Percentiles rank a stretch among this genome's conserved stretches.
Conservation (phyloP, 2,113 vertebrate species). For the Nipponia nippon region DNA sequence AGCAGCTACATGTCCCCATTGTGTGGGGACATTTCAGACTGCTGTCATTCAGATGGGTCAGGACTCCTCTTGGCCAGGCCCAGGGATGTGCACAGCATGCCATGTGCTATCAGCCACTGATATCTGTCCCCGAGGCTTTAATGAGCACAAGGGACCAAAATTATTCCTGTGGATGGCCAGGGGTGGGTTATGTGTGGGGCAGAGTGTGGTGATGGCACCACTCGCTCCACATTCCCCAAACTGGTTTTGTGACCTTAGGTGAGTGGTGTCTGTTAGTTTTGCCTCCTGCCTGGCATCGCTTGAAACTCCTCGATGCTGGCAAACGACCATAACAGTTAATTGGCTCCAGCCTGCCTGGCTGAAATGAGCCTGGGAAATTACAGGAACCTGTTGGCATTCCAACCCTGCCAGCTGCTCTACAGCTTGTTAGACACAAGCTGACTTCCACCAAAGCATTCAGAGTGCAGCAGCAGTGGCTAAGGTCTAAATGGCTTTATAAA, state of each 20-base stretch:
- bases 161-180: not conserved
- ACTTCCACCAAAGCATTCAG: not conserved
- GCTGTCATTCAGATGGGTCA: not conserved
- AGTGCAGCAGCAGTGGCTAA: not conserved
- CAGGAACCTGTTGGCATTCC: not conserved
- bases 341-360: not conserved
- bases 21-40: accelerated
- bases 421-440: not conserved
- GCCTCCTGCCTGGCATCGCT: not conserved
- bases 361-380: not conserved
- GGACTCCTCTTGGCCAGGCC: not conserved
- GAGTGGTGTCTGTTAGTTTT: not conserved
- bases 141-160: not conserved
- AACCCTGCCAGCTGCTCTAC: not conserved
- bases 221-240: accelerated
- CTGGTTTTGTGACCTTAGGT: not conserved
- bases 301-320: not conserved
- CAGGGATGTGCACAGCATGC: not conserved
- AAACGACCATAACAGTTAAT: not conserved
- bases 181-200: not conserved
- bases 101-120: accelerated
- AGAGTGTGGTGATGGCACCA: not conserved
- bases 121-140: not conserved
- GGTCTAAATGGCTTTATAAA: not conserved
- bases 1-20: not conserved